Base-by-base conservation (phyloP, 2,797 vertebrate species). In the Naso thynnoides region DNA sequence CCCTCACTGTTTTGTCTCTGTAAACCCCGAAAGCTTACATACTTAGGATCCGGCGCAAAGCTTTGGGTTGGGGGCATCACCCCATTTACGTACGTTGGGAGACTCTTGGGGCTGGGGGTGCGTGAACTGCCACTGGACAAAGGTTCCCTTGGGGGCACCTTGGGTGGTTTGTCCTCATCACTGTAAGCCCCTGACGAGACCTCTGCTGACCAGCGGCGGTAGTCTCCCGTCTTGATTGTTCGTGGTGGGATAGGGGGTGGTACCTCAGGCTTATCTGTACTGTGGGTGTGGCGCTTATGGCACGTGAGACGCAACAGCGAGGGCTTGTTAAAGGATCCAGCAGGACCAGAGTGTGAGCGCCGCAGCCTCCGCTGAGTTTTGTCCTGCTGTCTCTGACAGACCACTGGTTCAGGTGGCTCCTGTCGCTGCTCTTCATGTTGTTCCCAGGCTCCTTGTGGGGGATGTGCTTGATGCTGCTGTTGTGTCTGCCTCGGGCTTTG, bases 11-110 rank as follows among this genome's bases (percentile, higher is more conserved):
- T 95, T 93, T 99, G 97, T 90, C 98, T 95, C 61, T 96, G 96
- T 59, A 98, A 93, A 60, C 95, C 94, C 77, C 96, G 97, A 86
- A 47, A 76, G 87, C 96, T 98, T 65, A 99, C 97, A 0, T 98
- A 99, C 33, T 98, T 98, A 1, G 97, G 97, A 80, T 99, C 96
- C 0, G 98, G 98, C 64, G 98, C 98, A 84, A 99, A 99, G 86
- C 98, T 99, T 92, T 98, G 98, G 0, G 98, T 99, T 0, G 97
- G 95, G 49, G 98, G 98, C 98, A 99, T 99, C 76, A 98, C 95
- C 70, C 98, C 97, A 0, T 99, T 96, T 88, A 95, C 86, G 94
- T 99, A 99, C 14, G 93, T 94, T 0, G 98, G 98, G 15, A 99
- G 94, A 88, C 95, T 97, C 86, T 98, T 99, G 54, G 97, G 98